Conservation (phyloP, 2,113 vertebrate genomes). For the Glaucidium brasilianum region DNA sequence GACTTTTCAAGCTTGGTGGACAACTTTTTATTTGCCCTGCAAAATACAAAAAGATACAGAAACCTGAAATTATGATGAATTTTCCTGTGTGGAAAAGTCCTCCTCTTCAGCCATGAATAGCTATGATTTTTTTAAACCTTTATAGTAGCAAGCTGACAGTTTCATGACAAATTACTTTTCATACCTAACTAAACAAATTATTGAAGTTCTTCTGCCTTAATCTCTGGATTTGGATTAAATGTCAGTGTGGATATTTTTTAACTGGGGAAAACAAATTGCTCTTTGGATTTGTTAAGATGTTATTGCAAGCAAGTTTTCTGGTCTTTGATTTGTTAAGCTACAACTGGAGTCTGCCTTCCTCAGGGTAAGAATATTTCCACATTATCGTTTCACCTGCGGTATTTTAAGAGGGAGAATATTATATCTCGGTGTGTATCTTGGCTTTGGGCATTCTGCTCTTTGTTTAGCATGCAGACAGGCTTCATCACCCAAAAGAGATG, state of each 20-base stretch:
- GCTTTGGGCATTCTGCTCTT: constrained; percentile 40
- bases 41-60: constrained; percentile 33
- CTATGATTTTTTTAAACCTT: constrained; percentile 38
- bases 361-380: constrained; percentile 73
- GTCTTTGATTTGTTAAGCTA: constrained; percentile 75
- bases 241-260: constrained; percentile 62
- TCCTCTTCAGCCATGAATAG: constrained; percentile 25
- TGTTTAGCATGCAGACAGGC: constrained; percentile 42
- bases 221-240: constrained; percentile 52
- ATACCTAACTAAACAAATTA: constrained; percentile 64
- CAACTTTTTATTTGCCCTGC: constrained; percentile 43
- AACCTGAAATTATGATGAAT: constrained; percentile 48
- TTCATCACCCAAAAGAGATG: constrained; percentile 34
- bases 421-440: background rate
- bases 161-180: constrained; percentile 55
- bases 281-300: constrained; percentile 72
- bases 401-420: constrained; percentile 38
- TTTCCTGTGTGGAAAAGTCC: constrained; percentile 45
- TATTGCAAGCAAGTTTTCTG: constrained; percentile 74
- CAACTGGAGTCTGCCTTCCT: constrained; percentile 72
- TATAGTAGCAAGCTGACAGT: constrained; percentile 52
- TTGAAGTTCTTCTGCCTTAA: constrained; percentile 54
- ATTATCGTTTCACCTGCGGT: constrained; percentile 47
- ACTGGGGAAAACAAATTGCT: constrained; percentile 35
- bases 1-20: constrained; percentile 34